These are phyloP conservation scores for Centropus bengalensis DNA, from an alignment of 2,113 vertebrate species.

Conservation along the genomic window DNA sequence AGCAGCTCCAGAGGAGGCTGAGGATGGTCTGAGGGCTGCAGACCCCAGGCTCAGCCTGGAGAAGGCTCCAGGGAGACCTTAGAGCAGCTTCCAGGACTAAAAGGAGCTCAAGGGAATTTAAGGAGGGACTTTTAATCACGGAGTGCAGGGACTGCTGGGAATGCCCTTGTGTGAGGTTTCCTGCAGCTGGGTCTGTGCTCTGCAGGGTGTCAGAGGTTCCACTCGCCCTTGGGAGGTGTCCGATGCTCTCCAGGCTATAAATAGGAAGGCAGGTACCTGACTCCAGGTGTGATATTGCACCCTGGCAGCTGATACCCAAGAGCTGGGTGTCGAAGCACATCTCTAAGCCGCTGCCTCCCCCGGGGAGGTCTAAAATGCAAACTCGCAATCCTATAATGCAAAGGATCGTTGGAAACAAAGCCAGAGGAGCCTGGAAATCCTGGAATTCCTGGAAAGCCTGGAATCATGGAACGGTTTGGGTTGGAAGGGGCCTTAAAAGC, in stretches of 20 bases:
- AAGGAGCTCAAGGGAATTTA: too few relatives aligned
- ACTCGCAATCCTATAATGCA: not conserved
- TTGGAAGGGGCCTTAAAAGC: too few relatives aligned
- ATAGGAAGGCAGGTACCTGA: not conserved
- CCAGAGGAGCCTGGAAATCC: too few relatives aligned
- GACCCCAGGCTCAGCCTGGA: too few relatives aligned
- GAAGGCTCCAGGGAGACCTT: too few relatives aligned
- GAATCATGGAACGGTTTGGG: too few relatives aligned
- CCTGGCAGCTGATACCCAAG: conserved; percentile 26
- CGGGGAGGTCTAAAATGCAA: not conserved
- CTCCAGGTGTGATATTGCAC: not conserved
- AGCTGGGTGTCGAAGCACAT: not conserved
- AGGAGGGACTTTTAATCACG: too few relatives aligned
- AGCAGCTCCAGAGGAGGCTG: too few relatives aligned
- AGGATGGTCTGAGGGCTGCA: too few relatives aligned
- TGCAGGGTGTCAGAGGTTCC: not conserved
- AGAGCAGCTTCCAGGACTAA: too few relatives aligned
- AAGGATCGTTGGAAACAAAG: not conserved
- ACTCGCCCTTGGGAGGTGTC: not conserved
- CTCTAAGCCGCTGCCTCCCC: not conserved
- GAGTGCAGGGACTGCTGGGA: not conserved
- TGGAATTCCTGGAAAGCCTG: too few relatives aligned
- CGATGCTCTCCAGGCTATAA: not conserved
- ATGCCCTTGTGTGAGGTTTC: not conserved
- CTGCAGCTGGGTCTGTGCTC: not conserved